Evolutionary conservation across 2,797 vertebrate genomes (phyloP), one percentile per base, ranked within the genome.

Genomic region (Myripristis murdjan): DNA sequence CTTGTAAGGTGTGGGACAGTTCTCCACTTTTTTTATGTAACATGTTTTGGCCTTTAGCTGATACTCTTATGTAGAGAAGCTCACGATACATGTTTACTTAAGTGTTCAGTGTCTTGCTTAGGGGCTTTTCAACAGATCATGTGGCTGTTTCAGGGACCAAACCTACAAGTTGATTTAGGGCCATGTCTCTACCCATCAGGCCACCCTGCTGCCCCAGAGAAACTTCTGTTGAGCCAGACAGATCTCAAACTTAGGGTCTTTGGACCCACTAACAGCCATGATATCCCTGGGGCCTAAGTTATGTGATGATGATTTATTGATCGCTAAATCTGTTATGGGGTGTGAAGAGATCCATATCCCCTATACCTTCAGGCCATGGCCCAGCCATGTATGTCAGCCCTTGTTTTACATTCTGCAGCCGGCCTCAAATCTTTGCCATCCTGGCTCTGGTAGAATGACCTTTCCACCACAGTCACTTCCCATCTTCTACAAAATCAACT

Each of bases 241-340:
- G 41, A 6, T 16, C 16, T 43, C 16, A n/a, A 43, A 15, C 14
- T 15, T 43, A 43, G 31, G 10, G 57, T n/a, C 60, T 71, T 53
- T 60, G 3, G 31, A 28, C 23, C 22, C 6, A 9, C 31, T 6
- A 49, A 73, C 20, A 55, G 44, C 1, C 47, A 64, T 64, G 0
- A 26, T 64, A 11, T 63, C 41, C 43, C 23, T 39, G 2, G 2
- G 35, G 46, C 33, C 31, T 33, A 23, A 61, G 39, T 48, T 53
- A 46, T 64, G 24, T 57, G 22, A 47, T 61, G 57, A 56, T 65
- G 12, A 55, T 43, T 71, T 67, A 65, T 73, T 74, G 46, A 47
- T 61, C 26, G 49, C 23, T 22, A 58, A 70, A 64, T 58, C 56
- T 73, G 51, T 11, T 6, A 51, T 26, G 11, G 11, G 3, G 18